A percentile compares a stretch with the other conserved stretches of the same genome.
These are phyloP conservation scores for Xylota sylvarum DNA, from an alignment of 2,888 invertebrate species.

Conservation along the genomic window DNA sequence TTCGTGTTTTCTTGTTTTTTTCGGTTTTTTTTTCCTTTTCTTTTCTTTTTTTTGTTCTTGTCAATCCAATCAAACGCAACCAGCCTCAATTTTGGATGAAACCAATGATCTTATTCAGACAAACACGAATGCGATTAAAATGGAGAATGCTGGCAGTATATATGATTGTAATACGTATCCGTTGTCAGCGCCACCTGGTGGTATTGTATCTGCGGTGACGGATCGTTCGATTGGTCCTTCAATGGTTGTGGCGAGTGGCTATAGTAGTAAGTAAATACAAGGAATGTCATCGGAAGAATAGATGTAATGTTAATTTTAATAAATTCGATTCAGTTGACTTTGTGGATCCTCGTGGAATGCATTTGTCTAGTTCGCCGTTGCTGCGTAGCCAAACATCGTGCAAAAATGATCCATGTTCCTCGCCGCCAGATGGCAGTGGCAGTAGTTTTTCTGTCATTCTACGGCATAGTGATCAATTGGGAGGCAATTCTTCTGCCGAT, in stretches of 20 bases:
- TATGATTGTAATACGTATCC: slow-evolving; percentile 93
- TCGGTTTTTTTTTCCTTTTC: slow-evolving; percentile 37
- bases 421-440: slow-evolving; percentile 80
- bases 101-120: slow-evolving; percentile 87
- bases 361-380: slow-evolving; percentile 82
- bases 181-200: slow-evolving; percentile 87
- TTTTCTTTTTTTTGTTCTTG: slow-evolving; percentile 20
- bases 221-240: slow-evolving; percentile 82
- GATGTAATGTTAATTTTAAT: neutral
- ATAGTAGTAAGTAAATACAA: slow-evolving; percentile 89
- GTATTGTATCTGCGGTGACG: slow-evolving; percentile 79
- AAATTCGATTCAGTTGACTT: slow-evolving; percentile 83
- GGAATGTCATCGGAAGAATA: neutral
- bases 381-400: slow-evolving; percentile 80
- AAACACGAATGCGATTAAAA: slow-evolving; percentile 90
- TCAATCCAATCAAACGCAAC: neutral
- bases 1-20: slow-evolving; percentile 22
- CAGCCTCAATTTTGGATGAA: slow-evolving; percentile 97
- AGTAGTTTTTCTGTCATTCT: slow-evolving; percentile 83
- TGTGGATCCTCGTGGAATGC: slow-evolving; percentile 84
- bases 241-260: slow-evolving; percentile 91
- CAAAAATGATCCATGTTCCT: slow-evolving; percentile 82
- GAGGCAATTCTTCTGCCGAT: slow-evolving; percentile 78
- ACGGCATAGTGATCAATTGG: slow-evolving; percentile 81
- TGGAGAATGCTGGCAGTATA: slow-evolving; percentile 89